phyloP scores from a whole-genome alignment of 2,113 vertebrate genomes.

The Embiotoca jacksoni region DNA sequence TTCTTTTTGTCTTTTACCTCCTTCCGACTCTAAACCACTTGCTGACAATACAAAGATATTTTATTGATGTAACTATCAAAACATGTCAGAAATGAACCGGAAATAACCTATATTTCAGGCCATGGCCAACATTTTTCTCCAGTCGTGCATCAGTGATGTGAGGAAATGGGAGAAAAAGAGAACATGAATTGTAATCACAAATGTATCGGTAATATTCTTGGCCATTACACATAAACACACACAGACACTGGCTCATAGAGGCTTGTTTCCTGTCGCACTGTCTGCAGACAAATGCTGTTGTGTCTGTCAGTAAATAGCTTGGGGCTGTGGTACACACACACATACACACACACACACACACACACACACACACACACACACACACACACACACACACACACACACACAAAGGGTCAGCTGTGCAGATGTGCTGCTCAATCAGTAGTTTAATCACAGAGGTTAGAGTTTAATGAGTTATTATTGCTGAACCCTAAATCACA shows the following conservation, averaged over 20 bases:
- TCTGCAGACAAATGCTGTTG: constrained; percentile 45
- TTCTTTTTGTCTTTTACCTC: constrained; percentile 17
- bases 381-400: background rate
- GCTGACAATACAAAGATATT: background rate
- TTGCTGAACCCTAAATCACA: constrained; percentile 71
- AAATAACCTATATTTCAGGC: background rate
- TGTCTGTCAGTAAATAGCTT: constrained; percentile 61
- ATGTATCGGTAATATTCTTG: background rate
- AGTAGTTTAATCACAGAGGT: constrained; percentile 73
- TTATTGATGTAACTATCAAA: background rate
- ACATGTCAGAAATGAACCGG: background rate
- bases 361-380: background rate
- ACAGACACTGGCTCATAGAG: background rate
- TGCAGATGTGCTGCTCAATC: constrained; percentile 72
- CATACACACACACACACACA: background rate
- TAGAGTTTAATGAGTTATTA: constrained; percentile 76
- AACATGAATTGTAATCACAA: too few relatives aligned
- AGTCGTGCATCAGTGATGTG: background rate
- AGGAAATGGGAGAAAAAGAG: background rate
- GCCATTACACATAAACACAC: background rate
- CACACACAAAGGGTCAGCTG: constrained; percentile 29
- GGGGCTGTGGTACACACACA: constrained; percentile 33
- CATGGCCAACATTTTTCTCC: background rate
- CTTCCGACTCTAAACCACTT: background rate
- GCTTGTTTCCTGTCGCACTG: constrained; percentile 33